A percentile compares a stretch with the other conserved stretches of the same genome.
These are phyloP conservation scores for Mimumesa dahlbomi DNA, from an alignment of 2,888 invertebrate species.

Conservation along the genomic window DNA sequence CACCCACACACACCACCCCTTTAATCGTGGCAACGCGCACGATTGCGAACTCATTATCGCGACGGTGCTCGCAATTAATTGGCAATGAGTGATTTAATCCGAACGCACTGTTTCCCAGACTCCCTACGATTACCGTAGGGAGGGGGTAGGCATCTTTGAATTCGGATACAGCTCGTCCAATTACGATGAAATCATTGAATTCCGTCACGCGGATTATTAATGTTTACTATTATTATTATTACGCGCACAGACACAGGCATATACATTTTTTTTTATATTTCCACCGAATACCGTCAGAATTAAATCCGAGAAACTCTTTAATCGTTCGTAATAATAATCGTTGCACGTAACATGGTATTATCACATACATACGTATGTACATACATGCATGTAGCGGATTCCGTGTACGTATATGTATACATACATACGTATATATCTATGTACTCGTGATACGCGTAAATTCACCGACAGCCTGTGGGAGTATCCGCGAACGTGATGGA, in stretches of 20 bases:
- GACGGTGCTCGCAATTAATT: conserved; percentile 30
- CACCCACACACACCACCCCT: too few relatives aligned
- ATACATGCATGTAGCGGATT: too few relatives aligned
- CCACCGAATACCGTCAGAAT: conserved; percentile 60
- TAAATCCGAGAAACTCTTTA: conserved; percentile 56
- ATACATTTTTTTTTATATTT: conserved; percentile 26
- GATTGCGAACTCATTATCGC: conserved; percentile 27
- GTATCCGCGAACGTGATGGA: conserved; percentile 15
- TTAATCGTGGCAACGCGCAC: conserved; percentile 3
- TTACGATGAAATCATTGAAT: conserved; percentile 25
- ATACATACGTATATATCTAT: too few relatives aligned
- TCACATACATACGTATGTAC: not conserved
- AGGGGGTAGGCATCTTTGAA: too few relatives aligned
- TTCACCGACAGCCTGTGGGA: not conserved
- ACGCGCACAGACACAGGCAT: not conserved
- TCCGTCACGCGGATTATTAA: conserved; percentile 23
- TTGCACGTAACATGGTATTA: conserved; percentile 53
- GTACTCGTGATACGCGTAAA: not conserved
- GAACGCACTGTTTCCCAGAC: conserved; percentile 29
- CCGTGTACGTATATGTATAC: not conserved
- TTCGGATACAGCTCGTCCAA: conserved; percentile 8
- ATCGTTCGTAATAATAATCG: conserved; percentile 63
- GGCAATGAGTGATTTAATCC: conserved; percentile 33
- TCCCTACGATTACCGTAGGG: not conserved
- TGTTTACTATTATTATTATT: too few relatives aligned